Evolutionary conservation across 2,888 invertebrate species (phyloP).

Genomic region (Lottia gigantea): DNA sequence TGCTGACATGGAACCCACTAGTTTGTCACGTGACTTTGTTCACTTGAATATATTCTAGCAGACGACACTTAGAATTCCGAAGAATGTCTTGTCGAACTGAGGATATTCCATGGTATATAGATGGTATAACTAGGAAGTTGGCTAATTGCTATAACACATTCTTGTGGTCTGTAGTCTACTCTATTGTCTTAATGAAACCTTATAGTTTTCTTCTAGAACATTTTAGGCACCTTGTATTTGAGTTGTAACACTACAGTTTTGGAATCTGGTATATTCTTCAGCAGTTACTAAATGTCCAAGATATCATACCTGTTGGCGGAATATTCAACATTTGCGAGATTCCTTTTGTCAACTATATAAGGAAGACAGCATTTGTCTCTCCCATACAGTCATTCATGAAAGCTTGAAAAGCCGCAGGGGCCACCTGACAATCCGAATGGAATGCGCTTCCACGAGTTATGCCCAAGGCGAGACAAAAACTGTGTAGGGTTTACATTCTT

Average conservation of each 20-base stretch:
- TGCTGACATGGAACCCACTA: too few species aligned
- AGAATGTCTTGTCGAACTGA: slow-evolving; percentile 3
- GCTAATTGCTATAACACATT: background rate
- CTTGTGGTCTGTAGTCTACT: background rate
- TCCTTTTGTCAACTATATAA: slow-evolving; percentile 27
- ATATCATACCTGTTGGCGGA: slow-evolving; percentile 30
- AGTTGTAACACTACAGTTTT: slow-evolving; percentile 24
- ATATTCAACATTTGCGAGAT: slow-evolving; percentile 34
- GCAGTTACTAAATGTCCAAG: slow-evolving; percentile 32
- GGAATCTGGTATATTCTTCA: slow-evolving; percentile 27
- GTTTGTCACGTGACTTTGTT: too few species aligned
- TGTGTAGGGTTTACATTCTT: too few species aligned
- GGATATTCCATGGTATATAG: too few species aligned
- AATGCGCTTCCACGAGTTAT: slow-evolving; percentile 28
- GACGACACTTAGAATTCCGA: too few species aligned
- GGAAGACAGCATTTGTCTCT: too few species aligned
- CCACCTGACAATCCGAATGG: too few species aligned
- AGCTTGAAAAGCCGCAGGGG: too few species aligned
- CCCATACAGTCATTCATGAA: too few species aligned
- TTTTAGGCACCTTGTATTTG: slow-evolving; percentile 22
- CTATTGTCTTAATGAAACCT: background rate
- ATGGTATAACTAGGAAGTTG: background rate
- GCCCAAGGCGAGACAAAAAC: too few species aligned
- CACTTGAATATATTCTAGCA: too few species aligned
- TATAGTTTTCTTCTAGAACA: background rate